Evolutionary conservation across 2,888 invertebrate species (phyloP).

Genomic region (Callosobruchus maculatus): DNA sequence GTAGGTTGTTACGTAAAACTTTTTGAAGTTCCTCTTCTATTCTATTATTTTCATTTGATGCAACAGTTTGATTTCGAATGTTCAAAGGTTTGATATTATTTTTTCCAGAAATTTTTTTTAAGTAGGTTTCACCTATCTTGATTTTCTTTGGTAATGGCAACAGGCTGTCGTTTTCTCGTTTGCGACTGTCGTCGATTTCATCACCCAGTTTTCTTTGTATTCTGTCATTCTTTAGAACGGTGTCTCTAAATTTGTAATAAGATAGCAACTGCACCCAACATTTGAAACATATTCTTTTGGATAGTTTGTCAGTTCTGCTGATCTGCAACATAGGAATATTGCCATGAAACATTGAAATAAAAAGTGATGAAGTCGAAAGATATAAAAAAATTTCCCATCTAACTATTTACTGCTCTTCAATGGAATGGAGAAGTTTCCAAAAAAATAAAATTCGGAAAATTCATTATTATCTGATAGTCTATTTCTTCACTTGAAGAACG

Average conservation of each 20-base stretch:
- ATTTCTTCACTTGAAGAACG: no score
- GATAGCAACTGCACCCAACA: slow-evolving; percentile 31
- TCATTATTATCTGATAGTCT: no score
- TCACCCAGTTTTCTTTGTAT: slow-evolving; percentile 16
- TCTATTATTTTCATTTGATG: not conserved
- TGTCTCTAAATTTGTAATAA: slow-evolving; percentile 35
- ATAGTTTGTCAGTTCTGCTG: slow-evolving; percentile 30
- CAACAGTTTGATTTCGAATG: not conserved
- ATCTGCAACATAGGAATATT: slow-evolving; percentile 23
- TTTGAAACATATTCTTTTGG: slow-evolving; percentile 35
- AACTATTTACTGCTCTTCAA: no score
- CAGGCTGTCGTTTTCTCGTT: not conserved
- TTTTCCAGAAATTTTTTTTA: not conserved
- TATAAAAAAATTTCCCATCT: no score
- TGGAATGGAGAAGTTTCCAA: no score
- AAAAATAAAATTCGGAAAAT: no score
- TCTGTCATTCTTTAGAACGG: slow-evolving; percentile 33
- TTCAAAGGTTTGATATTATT: not conserved
- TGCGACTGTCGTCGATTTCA: not conserved
- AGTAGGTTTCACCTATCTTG: not conserved
- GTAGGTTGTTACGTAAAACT: slow-evolving; percentile 25
- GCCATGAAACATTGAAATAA: not conserved
- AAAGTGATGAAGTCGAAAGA: no score
- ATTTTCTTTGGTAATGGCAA: not conserved
- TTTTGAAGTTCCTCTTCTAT: slow-evolving; percentile 14